Evolutionary conservation across 2,797 vertebrate genomes (phyloP).

Genomic region (Hyperoplus immaculatus): DNA sequence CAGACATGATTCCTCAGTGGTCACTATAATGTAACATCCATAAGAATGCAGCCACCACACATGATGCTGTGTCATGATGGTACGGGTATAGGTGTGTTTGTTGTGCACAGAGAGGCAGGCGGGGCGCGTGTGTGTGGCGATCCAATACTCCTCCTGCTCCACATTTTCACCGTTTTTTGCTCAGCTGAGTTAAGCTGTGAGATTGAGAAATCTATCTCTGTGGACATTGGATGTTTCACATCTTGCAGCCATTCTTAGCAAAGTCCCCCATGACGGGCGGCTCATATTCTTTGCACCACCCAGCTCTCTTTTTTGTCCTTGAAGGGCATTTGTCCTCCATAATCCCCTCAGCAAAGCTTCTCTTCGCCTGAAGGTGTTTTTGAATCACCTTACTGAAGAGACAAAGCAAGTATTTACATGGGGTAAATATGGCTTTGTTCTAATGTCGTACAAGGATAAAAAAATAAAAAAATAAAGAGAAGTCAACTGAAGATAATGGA

Average conservation of each 20-base stretch:
- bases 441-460: conserved; percentile 10
- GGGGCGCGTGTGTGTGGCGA: conserved; percentile 26
- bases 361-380: conserved; percentile 22
- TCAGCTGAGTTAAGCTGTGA: conserved; percentile 87
- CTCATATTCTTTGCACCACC: conserved; percentile 34
- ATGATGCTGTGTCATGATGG: conserved; percentile 43
- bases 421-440: conserved; percentile 35
- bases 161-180: conserved; percentile 74
- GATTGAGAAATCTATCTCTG: conserved; percentile 85
- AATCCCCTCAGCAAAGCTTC: conserved; percentile 52
- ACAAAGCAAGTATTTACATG: conserved; percentile 31
- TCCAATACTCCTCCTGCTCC: conserved; percentile 27
- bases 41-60: conserved; percentile 49
- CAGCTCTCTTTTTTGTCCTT: conserved; percentile 29
- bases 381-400: conserved; percentile 23
- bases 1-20: conserved; percentile 70
- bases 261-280: conserved; percentile 43
- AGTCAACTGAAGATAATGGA: conserved; percentile 29
- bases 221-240: conserved; percentile 84
- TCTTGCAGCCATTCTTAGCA: conserved; percentile 87
- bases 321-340: conserved; percentile 23
- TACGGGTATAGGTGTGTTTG: conserved; percentile 4
- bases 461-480: conserved; percentile 24
- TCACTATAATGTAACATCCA: conserved; percentile 51
- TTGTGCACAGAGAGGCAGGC: not conserved